Percentiles rank a stretch among this genome's conserved stretches.
Conservation (phyloP, 2,797 vertebrate genomes). For the Pteropus rufus region DNA sequence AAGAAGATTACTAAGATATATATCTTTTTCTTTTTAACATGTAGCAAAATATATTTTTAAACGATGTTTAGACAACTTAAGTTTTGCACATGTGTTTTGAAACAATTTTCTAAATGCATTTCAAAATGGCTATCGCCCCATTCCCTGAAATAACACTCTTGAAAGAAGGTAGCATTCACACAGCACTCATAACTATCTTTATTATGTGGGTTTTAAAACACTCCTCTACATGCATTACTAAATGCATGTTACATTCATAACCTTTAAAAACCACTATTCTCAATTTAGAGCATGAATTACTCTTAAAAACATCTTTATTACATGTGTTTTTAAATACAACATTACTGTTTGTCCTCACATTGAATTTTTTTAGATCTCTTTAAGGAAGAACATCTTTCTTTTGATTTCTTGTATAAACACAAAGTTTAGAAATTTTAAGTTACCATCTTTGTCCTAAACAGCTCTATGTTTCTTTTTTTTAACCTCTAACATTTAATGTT, state of each 20-base stretch:
- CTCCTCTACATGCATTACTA: background rate
- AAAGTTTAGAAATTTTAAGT: background rate
- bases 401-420: background rate
- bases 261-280: background rate
- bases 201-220: background rate
- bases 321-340: background rate
- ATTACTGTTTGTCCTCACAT: background rate
- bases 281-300: background rate
- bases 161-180: background rate
- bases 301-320: background rate
- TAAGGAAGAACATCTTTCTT: background rate
- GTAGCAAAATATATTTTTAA: background rate
- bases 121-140: background rate
- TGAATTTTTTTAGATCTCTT: background rate
- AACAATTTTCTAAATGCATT: background rate
- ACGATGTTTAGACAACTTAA: background rate
- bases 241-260: background rate
- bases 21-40: background rate
- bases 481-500: background rate
- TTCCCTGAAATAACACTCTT: background rate
- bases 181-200: background rate
- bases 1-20: background rate
- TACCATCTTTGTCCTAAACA: background rate
- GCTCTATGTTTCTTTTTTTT: background rate
- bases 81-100: background rate